Base-by-base conservation (phyloP, 2,797 vertebrate genomes). In the Nannoperca australis region DNA sequence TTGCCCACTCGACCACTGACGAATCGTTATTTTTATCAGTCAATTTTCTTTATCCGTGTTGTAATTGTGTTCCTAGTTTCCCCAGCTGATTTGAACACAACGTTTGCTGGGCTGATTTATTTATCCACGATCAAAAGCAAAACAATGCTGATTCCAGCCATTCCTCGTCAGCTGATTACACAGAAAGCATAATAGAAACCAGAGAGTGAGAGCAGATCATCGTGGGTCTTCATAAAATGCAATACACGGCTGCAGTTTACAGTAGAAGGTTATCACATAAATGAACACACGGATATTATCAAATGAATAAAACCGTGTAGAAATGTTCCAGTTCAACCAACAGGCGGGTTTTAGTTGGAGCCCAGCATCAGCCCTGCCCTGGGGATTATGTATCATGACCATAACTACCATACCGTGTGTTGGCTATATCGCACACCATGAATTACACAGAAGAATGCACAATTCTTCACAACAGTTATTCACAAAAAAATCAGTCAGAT, bases 361-460 rank as follows among this genome's bases (percentile, higher is more conserved):
- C 27, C 45, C 45, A 76, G 61, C 76, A 24, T 65, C 74, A 75
- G 71, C 36, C 30, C 81, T 82, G 73, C 88, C 84, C 78, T 82
- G 82, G 78, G 81, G 85, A 89, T 88, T 63, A 79, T 74, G 78
- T 79, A 83, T 91, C 88, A 87, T 85, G 76, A 83, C 74, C 79
- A 68, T 61, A 76, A 79, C 66, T 85, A 80, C 62, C 83, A 80
- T 60, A 84, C 83, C 71, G 69, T 70, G 86, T 85, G 83, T 81
- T 86, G 84, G 76, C 76, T 73, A 81, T 82, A 82, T 82, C 78
- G 59, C 88, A 76, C 85, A 88, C 73, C 81, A 80, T 78, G 70
- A 83, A 90, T 92, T 87, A 86, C 87, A 86, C 87, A 89, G 82
- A 70, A 85, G 85, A 86, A 83, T 83, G 90, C 72, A 86, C 84